Base-by-base conservation (phyloP, 2,797 vertebrate genomes). In the Coregonus ussuriensis region DNA sequence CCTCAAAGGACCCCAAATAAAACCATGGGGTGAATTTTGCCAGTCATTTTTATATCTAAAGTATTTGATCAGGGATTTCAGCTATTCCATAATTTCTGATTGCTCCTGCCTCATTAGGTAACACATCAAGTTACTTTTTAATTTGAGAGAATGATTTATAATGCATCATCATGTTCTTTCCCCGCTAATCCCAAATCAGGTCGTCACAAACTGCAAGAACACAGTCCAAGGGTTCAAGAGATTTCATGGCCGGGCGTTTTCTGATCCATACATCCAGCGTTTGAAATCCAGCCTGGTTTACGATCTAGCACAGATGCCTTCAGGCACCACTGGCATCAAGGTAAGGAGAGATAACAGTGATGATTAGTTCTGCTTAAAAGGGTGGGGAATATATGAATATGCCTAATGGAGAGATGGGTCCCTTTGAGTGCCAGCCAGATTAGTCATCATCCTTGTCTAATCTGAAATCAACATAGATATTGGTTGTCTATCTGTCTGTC, bases 181-280 rank as follows among this genome's bases (percentile, higher is more conserved):
- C 6, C 21, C 21, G 9, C 7, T 29, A 63, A 25, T 63, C 25
- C 59, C 59, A 4, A 67, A 33, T 15, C 29, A 99, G 98, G 94
- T 98, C 82, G 97, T 99, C 92, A 98, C 97, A 91, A 98, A 99
- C 94, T 96, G 93, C 90, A 97, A 97, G 92, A 99, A 99, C 92
- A 98, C 98, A 2, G 95, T 99, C 79, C 97, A 99, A 87, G 95
- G 96, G 81, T 99, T 99, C 93, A 99, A 98, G 92, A 95, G 95
- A 85, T 97, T 98, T 93, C 98, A 99, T 95, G 98, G 98, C 89
- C 92, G 97, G 88, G 95, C 95, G 15, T 97, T 96, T 89, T 94
- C 96, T 79, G 98, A 99, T 88, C 96, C 96, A 0, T 97, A 95
- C 83, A 83, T 99, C 89, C 96, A 97, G 89, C 90, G 92, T 74